Conservation (phyloP, 2,113 vertebrate species). For the Etheostoma spectabile region DNA sequence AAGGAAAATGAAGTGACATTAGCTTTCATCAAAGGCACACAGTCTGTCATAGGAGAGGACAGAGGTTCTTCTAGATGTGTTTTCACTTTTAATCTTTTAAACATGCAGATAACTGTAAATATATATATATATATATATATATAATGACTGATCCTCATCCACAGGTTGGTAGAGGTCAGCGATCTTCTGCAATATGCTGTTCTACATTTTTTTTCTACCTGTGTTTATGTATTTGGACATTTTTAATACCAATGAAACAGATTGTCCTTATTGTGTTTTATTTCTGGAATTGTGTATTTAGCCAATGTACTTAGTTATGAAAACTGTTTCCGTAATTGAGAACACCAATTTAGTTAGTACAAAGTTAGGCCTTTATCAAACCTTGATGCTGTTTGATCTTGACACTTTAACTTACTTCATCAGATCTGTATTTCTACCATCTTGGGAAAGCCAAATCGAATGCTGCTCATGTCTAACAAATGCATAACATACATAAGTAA, state of each 20-base stretch:
- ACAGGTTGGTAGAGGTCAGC: slow-evolving; percentile 64
- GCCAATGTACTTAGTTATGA: neutral
- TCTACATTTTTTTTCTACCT: slow-evolving; percentile 28
- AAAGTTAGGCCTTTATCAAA: slow-evolving; percentile 29
- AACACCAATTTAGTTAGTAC: slow-evolving; percentile 15
- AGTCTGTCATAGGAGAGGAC: neutral
- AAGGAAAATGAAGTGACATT: slow-evolving; percentile 5
- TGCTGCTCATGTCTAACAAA: slow-evolving; percentile 46
- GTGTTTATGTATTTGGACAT: slow-evolving; percentile 39
- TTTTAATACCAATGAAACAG: slow-evolving; percentile 45
- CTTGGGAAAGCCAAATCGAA: slow-evolving; percentile 57
- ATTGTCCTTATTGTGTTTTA: slow-evolving; percentile 7
- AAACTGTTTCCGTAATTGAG: slow-evolving; percentile 9
- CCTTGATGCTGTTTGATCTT: slow-evolving; percentile 24
- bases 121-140: neutral
- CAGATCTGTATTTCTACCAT: slow-evolving; percentile 17
- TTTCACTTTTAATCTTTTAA: slow-evolving; percentile 25
- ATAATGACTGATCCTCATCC: slow-evolving; percentile 59
- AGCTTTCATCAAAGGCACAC: slow-evolving; percentile 12
- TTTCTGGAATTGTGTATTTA: slow-evolving; percentile 27
- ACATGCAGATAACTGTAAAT: slow-evolving; percentile 46
- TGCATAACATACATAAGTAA: slow-evolving; percentile 3
- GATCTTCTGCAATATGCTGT: slow-evolving; percentile 46
- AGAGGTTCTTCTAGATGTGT: slow-evolving; percentile 9
- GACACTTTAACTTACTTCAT: slow-evolving; percentile 38